Evolutionary conservation across 2,113 vertebrate genomes (phyloP).

Genomic region (Tetrao urogallus): DNA sequence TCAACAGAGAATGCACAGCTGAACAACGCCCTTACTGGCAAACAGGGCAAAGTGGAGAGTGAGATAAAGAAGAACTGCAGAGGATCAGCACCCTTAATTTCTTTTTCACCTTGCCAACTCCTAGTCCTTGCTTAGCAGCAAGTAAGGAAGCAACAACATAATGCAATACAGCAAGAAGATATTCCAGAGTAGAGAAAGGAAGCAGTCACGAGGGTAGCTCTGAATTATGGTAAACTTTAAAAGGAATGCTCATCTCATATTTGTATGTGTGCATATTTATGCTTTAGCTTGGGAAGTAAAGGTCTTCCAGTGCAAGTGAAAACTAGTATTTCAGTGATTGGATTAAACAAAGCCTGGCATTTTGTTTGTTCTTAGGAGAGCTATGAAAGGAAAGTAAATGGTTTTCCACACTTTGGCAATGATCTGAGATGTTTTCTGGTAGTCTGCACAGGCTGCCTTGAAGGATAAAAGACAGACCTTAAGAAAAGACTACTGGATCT

Average conservation of each 20-base stretch:
- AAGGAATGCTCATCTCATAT: not conserved
- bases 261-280: not conserved
- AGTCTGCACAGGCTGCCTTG: not conserved
- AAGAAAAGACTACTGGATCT: not conserved
- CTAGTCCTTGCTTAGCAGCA: not conserved
- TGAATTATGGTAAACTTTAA: not conserved
- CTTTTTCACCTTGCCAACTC: not conserved
- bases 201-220: not conserved
- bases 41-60: not conserved
- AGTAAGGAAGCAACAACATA: not conserved
- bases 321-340: not conserved
- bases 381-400: not conserved
- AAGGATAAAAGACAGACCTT: not conserved
- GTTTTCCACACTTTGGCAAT: not conserved
- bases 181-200: not conserved
- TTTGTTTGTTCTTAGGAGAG: not conserved
- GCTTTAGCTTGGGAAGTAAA: not conserved
- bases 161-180: not conserved
- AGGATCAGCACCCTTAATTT: not conserved
- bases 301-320: not conserved
- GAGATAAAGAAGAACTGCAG: not conserved
- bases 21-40: accelerated
- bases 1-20: not conserved
- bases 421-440: not conserved
- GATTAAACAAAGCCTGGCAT: not conserved